phyloP scores from a whole-genome alignment of 2,797 vertebrate species.

The Botia kubotai region DNA sequence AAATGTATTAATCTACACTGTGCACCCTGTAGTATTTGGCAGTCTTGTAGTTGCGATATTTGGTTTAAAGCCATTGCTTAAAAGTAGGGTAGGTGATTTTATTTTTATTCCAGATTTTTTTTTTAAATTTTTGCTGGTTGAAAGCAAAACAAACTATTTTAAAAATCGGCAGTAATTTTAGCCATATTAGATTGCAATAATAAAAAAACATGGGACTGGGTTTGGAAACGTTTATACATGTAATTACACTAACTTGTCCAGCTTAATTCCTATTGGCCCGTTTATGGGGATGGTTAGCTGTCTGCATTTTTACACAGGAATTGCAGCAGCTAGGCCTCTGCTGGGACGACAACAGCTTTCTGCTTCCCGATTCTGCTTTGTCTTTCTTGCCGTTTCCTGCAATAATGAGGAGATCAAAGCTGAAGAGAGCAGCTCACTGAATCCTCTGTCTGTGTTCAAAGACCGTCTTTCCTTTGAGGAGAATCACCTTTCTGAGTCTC shows the following conservation, averaged over 20 bases:
- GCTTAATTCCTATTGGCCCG: not conserved
- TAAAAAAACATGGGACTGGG: too few relatives aligned
- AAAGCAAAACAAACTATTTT: too few relatives aligned
- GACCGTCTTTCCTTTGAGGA: conserved; percentile 31
- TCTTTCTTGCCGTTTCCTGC: conserved; percentile 43
- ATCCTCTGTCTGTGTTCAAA: conserved; percentile 44
- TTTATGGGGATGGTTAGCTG: not conserved
- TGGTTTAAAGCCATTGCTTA: too few relatives aligned
- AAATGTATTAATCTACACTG: not conserved
- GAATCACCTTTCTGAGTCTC: conserved; percentile 40
- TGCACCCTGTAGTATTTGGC: not conserved
- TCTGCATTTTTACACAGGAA: not conserved
- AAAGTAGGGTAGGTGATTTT: too few relatives aligned
- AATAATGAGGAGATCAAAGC: conserved; percentile 53
- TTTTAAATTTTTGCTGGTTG: too few relatives aligned
- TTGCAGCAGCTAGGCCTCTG: not conserved
- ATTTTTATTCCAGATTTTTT: too few relatives aligned
- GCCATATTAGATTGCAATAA: too few relatives aligned
- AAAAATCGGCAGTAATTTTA: not conserved
- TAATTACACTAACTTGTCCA: too few relatives aligned
- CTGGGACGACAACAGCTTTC: not conserved
- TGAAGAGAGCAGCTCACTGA: conserved; percentile 10
- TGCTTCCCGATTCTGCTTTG: conserved; percentile 10
- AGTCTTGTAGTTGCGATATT: too few relatives aligned
- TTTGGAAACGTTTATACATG: too few relatives aligned